Base-by-base conservation (phyloP, 2,888 invertebrate species). In the Actias luna region DNA sequence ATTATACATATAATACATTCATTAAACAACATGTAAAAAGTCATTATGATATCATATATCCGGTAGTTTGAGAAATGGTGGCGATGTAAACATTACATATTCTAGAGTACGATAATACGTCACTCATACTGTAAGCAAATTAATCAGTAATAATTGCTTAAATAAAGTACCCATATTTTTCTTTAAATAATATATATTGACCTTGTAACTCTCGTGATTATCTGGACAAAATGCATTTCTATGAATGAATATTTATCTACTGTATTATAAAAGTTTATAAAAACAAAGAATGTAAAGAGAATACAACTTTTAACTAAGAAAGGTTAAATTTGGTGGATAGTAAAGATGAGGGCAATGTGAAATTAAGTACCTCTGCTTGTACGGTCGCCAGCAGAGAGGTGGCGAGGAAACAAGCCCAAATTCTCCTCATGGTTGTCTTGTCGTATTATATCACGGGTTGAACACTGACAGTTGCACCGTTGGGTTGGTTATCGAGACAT, bases 381-480 rank as follows among this genome's bases (percentile, higher is more conserved):
- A 79, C 80, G 63, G 78, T 68, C 69, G 74, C 79, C 75, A 88
- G 79, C 75, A 91, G 77, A 65, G 77, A 74, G 78, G 83, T 73
- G 80, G 79, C 76, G 67, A 87, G 67, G 65, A 88, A 69, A 67
- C 68, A 83, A 71, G 74, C 80, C 80, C 80, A 80, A 74, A 82
- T 76, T 71, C 80, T 78, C 86, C 86, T 87, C 88, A 89, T 90
- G 73, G 80, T 79, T 75, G 71, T 75, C 69, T 76, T 77, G 74
- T 79, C 74, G 72, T 55, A n/a, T 29, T 72, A 76, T 69, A 65
- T 68, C 63, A 65, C 64, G 65, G 59, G 70, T 68, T 66, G 67
- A 73, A 68, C 72, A 77, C 75, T 78, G 73, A 79, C 75, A 73
- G 73, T 76, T 78, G 80, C 80, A 79, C 80, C 77, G 76, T 64